phyloP scores from a whole-genome alignment of 2,113 vertebrate species.

The Odobenus rosmarus region DNA sequence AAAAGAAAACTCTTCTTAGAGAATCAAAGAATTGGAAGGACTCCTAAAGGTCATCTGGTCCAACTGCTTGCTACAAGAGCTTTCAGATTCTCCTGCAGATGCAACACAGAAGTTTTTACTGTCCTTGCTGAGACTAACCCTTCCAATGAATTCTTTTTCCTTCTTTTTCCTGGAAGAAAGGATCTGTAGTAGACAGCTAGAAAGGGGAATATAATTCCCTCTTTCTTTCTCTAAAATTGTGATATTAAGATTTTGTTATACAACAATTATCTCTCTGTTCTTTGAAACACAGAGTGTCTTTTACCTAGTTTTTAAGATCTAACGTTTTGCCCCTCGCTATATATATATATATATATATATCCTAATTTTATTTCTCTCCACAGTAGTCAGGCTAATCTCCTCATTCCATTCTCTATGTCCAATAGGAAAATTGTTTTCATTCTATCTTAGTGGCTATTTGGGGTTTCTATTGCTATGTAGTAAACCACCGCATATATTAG shows the following conservation, averaged over 20 bases:
- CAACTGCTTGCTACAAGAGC: background rate
- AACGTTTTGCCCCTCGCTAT: background rate
- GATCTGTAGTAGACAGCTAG: background rate
- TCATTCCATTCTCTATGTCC: background rate
- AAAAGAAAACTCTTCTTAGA: conserved; percentile 43
- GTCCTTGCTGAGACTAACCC: background rate
- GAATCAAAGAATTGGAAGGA: conserved; percentile 56
- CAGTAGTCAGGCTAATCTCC: background rate
- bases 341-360: background rate
- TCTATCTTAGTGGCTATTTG: background rate
- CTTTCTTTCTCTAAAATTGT: conserved; percentile 43
- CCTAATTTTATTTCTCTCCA: conserved; percentile 5
- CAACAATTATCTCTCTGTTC: conserved; percentile 66
- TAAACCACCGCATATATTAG: background rate
- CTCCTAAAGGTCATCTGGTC: conserved; percentile 43
- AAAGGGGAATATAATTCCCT: background rate
- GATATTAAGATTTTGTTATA: conserved; percentile 4
- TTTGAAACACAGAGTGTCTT: conserved; percentile 8
- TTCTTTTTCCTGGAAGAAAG: conserved; percentile 46
- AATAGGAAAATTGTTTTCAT: background rate
- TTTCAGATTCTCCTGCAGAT: conserved; percentile 23
- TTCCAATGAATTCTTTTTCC: background rate
- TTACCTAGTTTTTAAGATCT: conserved; percentile 29
- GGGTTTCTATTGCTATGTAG: background rate
- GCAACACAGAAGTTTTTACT: conserved; percentile 36